These are phyloP conservation scores for Gymnocypris eckloni DNA, from an alignment of 2,797 vertebrate genomes.

Conservation along the genomic window DNA sequence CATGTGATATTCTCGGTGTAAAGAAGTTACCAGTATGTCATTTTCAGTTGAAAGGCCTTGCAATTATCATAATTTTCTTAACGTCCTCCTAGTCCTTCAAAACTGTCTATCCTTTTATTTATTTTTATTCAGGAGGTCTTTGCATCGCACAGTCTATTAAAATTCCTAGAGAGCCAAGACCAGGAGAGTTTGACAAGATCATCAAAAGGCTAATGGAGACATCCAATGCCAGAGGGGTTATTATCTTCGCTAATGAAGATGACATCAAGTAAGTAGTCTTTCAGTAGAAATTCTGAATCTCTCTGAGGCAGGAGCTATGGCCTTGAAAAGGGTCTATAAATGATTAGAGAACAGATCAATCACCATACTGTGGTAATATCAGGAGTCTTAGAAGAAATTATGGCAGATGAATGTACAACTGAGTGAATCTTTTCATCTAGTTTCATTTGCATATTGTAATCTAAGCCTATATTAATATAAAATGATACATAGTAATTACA, in stretches of 20 bases:
- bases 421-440: background rate
- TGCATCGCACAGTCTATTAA: slow-evolving; percentile 94
- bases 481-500: background rate
- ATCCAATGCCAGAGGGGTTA: slow-evolving; percentile 89
- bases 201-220: slow-evolving; percentile 92
- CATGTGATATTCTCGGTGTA: slow-evolving; percentile 1
- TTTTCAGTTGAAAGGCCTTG: background rate
- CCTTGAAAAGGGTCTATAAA: background rate
- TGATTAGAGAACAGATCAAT: background rate
- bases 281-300: background rate
- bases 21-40: slow-evolving; percentile 37
- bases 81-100: background rate
- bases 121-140: slow-evolving; percentile 80
- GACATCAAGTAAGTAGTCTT: slow-evolving; percentile 87
- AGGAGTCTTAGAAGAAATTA: slow-evolving; percentile 4
- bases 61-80: background rate
- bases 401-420: background rate
- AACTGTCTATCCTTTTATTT: background rate
- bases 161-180: slow-evolving; percentile 90
- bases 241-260: slow-evolving; percentile 94
- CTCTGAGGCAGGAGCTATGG: background rate
- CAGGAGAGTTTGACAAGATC: slow-evolving; percentile 89
- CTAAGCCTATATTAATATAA: background rate
- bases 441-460: background rate
- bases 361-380: background rate